Base-by-base conservation (phyloP, 2,113 vertebrate species). In the Mola mola region DNA sequence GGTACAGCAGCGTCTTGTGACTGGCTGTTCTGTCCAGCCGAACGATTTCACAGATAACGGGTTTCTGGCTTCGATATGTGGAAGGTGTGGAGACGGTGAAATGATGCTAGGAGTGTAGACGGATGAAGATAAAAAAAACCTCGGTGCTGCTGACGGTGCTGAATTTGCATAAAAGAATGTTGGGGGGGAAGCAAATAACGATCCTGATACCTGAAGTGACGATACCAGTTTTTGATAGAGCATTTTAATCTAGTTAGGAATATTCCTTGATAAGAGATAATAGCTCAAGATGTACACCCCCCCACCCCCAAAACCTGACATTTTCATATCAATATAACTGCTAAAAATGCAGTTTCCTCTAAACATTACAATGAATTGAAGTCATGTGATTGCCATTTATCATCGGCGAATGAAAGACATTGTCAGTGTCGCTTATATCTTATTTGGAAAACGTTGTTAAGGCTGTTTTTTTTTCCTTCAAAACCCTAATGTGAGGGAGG, bases 101-200 rank as follows among this genome's bases (percentile, higher is more conserved):
- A 79, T 66, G 61, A 73, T 75, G 75, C 63, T 68, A 24, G 68
- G 31, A 68, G 59, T 41, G 68, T 12, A 47, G 58, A 76, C 58
- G 29, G 72, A 72, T 59, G 63, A 51, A 70, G 75, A 81, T 82
- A 72, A 66, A 84, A 75, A 75, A 83, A 73, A 75, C 71, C 71
- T 67, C 78, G 66, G 66, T 49, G 66, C 68, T 58, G 75, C 75
- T 79, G 72, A 83, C 78, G 8, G 57, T 77, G 83, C 78, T 77
- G 78, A 79, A 77, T 72, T 28, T 58, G 68, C 83, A 83, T 73
- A 82, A 83, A 55, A 51, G 17, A 71, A 75, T 12, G n/a, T n/a
- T n/a, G 21, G 40, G 41, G 16, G 22, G 58, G 53, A 41, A 28
- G 47, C 55, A 67, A 82, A 78, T 37, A 38, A 19, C 81, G 59